phyloP scores from a whole-genome alignment of 2,888 invertebrate species.

The Sinotaia quadrata region DNA sequence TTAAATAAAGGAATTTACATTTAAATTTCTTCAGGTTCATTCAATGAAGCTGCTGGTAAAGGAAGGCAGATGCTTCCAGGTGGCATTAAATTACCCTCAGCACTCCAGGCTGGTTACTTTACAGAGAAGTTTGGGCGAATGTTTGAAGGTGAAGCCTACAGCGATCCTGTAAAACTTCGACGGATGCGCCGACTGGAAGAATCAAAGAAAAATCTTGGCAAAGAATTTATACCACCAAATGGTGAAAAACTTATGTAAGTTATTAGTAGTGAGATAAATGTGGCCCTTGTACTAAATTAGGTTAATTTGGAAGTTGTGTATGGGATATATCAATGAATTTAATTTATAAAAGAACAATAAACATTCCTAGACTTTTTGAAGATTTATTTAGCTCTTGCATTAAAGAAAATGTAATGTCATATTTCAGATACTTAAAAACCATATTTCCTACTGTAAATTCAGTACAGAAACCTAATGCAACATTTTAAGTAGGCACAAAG shows the following conservation, averaged over 20 bases:
- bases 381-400: too few relatives aligned
- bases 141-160: conserved; percentile 69
- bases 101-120: conserved; percentile 70
- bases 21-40: conserved; percentile 54
- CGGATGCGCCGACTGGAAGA: conserved; percentile 65
- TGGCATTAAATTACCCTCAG: conserved; percentile 65
- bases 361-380: too few relatives aligned
- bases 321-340: too few relatives aligned
- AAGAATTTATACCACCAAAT: conserved; percentile 71
- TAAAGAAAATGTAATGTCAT: too few relatives aligned
- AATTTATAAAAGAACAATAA: too few relatives aligned
- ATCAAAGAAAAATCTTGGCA: conserved; percentile 68
- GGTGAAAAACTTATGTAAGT: conserved; percentile 69
- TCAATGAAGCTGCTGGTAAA: conserved; percentile 69
- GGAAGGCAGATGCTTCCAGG: conserved; percentile 71
- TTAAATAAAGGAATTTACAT: background rate
- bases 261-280: too few relatives aligned
- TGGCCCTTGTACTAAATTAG: too few relatives aligned
- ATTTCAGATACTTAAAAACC: too few relatives aligned
- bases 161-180: conserved; percentile 69
- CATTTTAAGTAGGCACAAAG: too few relatives aligned
- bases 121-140: conserved; percentile 66
- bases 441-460: too few relatives aligned
- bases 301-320: too few relatives aligned
- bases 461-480: too few relatives aligned